Conservation (phyloP, 2,797 vertebrate species). For the Zenarchopterus dispar region DNA sequence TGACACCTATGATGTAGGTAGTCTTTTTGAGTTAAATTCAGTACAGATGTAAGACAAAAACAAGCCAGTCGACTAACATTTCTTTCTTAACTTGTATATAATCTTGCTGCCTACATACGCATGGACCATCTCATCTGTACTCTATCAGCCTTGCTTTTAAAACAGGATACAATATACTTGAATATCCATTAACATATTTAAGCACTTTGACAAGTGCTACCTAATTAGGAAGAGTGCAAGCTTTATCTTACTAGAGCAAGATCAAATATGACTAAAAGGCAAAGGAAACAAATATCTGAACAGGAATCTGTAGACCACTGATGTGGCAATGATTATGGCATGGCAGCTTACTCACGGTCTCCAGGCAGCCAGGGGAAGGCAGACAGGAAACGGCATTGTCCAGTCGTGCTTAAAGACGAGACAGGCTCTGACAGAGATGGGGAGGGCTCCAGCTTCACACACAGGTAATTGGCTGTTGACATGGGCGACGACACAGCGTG, state of each 20-base stretch:
- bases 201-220: conserved; percentile 7
- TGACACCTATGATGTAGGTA: too few relatives aligned
- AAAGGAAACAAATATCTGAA: conserved; percentile 26
- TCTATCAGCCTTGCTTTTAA: too few relatives aligned
- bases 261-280: conserved; percentile 27
- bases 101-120: too few relatives aligned
- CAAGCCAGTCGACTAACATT: too few relatives aligned
- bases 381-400: conserved; percentile 66
- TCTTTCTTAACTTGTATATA: too few relatives aligned
- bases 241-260: conserved; percentile 17
- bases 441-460: conserved; percentile 50
- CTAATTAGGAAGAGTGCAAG: conserved; percentile 5
- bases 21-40: too few relatives aligned
- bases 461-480: conserved; percentile 79
- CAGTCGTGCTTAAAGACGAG: conserved; percentile 38
- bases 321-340: conserved; percentile 53
- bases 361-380: conserved; percentile 34
- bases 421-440: conserved; percentile 48
- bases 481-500: conserved; percentile 60
- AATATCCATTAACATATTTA: conserved; percentile 17
- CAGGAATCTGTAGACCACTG: conserved; percentile 20
- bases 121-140: too few relatives aligned
- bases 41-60: too few relatives aligned
- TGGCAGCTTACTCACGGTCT: conserved; percentile 28
- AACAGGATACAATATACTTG: conserved; percentile 17